phyloP scores from a whole-genome alignment of 2,113 vertebrate species.

The Microcebus jonahi region DNA sequence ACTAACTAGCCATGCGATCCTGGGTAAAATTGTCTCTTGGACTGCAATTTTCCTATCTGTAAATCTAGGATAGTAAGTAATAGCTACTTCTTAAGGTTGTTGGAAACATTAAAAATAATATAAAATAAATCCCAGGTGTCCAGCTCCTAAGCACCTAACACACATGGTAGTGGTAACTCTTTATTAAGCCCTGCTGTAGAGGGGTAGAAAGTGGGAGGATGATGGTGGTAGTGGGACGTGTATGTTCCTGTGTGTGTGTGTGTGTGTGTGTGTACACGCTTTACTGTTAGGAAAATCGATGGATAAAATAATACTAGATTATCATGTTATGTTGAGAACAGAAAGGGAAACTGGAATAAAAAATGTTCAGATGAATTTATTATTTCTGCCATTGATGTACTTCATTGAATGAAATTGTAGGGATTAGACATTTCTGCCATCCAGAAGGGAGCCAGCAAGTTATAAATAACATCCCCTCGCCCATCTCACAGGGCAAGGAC shows the following conservation, averaged over 20 bases:
- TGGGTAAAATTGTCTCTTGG: not conserved
- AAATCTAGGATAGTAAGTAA: not conserved
- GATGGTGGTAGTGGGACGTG: not conserved
- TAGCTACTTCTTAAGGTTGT: not conserved
- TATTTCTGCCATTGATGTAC: not conserved
- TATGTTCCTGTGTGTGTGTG: not conserved
- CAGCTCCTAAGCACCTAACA: not conserved
- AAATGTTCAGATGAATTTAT: not conserved
- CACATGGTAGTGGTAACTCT: not conserved
- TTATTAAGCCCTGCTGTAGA: not conserved
- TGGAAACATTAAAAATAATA: not conserved
- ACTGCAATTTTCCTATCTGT: not conserved
- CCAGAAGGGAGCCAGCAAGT: not conserved
- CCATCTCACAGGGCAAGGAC: not conserved
- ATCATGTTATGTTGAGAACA: not conserved
- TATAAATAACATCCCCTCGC: not conserved
- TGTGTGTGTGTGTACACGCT: too few relatives aligned
- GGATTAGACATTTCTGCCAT: not conserved
- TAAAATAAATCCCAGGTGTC: not conserved
- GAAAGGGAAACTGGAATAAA: slow-evolving; percentile 22
- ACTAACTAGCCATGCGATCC: not conserved
- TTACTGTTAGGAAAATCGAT: not conserved
- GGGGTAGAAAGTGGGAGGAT: not conserved
- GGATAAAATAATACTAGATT: slow-evolving; percentile 3
- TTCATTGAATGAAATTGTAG: not conserved